These are phyloP conservation scores for Spatulosminthurus flaviceps DNA, from an alignment of 2,888 invertebrate species.

Conservation along the genomic window DNA sequence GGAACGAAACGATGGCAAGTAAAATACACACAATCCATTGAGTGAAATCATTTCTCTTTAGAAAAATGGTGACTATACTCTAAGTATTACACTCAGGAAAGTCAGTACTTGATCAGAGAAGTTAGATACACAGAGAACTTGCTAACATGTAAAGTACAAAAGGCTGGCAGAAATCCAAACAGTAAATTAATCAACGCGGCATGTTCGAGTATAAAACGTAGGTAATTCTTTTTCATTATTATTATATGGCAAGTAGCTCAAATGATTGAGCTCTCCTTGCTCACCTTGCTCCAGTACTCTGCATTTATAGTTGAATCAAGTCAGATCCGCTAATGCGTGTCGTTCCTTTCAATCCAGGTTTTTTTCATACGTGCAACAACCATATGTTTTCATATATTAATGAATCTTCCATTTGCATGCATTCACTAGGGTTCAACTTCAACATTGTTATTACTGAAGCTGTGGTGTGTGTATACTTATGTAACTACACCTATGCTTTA, in stretches of 20 bases:
- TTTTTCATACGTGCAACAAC: background rate
- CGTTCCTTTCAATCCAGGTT: background rate
- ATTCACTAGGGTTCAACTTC: background rate
- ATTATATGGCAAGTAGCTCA: conserved; percentile 16
- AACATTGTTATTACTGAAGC: no score
- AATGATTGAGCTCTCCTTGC: conserved; percentile 24
- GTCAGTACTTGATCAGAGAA: no score
- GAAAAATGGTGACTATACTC: background rate
- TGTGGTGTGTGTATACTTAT: no score
- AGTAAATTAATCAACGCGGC: conserved; percentile 18
- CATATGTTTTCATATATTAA: background rate
- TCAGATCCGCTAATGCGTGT: conserved; percentile 15
- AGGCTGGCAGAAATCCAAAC: conserved; percentile 24
- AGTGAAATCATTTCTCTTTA: background rate
- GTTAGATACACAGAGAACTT: background rate
- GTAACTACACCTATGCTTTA: no score
- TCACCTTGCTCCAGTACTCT: conserved; percentile 28
- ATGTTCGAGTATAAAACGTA: background rate
- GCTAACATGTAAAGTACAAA: background rate
- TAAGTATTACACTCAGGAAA: no score
- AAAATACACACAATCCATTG: background rate
- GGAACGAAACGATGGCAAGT: no score
- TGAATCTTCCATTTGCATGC: background rate
- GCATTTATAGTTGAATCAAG: conserved; percentile 16
- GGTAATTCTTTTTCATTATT: conserved; percentile 21